phyloP scores from a whole-genome alignment of 2,888 invertebrate species.

The Pterostichus madidus region DNA sequence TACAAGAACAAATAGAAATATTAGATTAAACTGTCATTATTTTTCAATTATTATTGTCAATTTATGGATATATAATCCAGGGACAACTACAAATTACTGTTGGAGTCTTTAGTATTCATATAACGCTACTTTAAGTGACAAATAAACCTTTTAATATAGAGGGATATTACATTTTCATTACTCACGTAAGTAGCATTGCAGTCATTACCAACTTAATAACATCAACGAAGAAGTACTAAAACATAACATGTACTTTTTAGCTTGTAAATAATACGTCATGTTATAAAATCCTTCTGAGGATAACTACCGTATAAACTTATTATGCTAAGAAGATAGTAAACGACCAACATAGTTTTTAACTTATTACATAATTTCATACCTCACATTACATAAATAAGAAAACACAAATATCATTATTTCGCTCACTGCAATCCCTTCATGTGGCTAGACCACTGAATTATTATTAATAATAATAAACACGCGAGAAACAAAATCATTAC shows the following conservation, averaged over 20 bases:
- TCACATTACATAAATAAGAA: constrained; percentile 30
- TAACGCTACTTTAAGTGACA: neutral
- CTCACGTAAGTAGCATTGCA: neutral
- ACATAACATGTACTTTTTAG: neutral
- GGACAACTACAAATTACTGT: neutral
- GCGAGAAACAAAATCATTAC: too few species aligned
- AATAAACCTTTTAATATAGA: constrained; percentile 23
- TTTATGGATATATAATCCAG: constrained; percentile 30
- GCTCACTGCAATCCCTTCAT: too few species aligned
- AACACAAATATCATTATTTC: neutral
- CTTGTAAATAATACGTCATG: neutral
- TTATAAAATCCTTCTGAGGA: too few species aligned
- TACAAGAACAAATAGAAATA: constrained; percentile 3
- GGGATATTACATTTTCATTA: constrained; percentile 31
- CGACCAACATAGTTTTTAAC: constrained; percentile 34
- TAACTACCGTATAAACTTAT: constrained; percentile 9
- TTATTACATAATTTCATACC: constrained; percentile 34
- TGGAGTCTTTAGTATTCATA: neutral
- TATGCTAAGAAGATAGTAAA: constrained; percentile 28
- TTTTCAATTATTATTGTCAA: constrained; percentile 40
- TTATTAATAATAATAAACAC: too few species aligned
- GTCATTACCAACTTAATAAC: neutral
- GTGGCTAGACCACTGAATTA: too few species aligned
- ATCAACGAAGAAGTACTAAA: neutral
- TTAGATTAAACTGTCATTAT: constrained; percentile 19